Base-by-base conservation (phyloP, 2,113 vertebrate species). In the Erpornis zantholeuca region DNA sequence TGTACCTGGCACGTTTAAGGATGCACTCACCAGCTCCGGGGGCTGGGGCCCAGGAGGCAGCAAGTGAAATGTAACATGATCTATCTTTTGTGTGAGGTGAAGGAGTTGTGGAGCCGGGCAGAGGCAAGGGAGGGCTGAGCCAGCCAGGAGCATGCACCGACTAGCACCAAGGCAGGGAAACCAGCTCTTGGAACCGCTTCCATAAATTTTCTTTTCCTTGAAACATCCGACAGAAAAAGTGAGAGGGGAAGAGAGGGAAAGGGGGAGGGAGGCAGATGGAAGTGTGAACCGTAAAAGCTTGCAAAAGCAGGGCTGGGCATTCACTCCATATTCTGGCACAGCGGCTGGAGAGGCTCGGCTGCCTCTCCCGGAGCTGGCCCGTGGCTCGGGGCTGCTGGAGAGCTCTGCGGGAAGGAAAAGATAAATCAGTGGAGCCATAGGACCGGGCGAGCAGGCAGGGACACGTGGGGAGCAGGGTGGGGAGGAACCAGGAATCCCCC, bases 151-250 rank as follows among this genome's bases (percentile, higher is more conserved):
- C 93, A 27, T 92, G 95, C 94, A 97, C 96, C 35, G 86, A 97
- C 90, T 91, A 96, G 94, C 86, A 97, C 94, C 86, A 17, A 60
- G 61, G 61, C 82, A 80, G 88, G 90, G 86, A 94, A 94, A 96
- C 88, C 95, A 88, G 83, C 92, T 86, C 95, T 96, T 94, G 94
- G 97, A 97, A 96, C 73, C 29, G 8, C 81, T 93, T 90, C 92
- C 96, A 96, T 97, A 95, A 97, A 93, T 97, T 94, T 96, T 96
- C 66, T 95, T 92, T 84, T 78, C 90, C 94, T 97, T 93, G 72
- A 96, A 95, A 92, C 89, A 84, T 82, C 83, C 15, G 28, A 84
- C 68, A 94, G 77, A 66, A 83, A 61, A 64, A 53, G 70, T 75
- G 45, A 66, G 31, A 71, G 28, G n/a, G 35, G 25, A 29, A 73